Conservation (phyloP, 2,888 invertebrate species). For the Ophioninae sp. region DNA sequence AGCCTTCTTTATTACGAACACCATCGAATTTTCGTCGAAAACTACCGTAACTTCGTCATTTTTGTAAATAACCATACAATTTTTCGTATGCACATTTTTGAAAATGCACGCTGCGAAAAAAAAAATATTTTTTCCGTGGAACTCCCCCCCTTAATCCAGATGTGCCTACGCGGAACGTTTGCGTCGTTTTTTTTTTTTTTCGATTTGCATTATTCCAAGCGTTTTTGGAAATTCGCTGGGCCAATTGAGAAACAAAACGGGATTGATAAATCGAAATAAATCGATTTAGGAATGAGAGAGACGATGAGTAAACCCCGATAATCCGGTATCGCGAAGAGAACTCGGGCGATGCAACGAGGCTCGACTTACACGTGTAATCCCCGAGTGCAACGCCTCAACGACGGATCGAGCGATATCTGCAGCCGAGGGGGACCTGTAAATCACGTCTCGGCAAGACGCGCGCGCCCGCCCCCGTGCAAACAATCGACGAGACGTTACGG, state of each 20-base stretch:
- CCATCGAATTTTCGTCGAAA: no score
- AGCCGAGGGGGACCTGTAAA: slow-evolving; percentile 67
- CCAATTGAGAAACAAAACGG: neutral
- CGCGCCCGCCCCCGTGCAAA: slow-evolving; percentile 64
- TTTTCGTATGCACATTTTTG: no score
- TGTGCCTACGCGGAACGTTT: neutral
- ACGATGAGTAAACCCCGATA: neutral
- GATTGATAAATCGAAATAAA: neutral
- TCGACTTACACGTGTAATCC: neutral
- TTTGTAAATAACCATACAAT: no score
- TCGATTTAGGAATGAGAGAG: neutral
- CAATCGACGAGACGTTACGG: slow-evolving; percentile 65
- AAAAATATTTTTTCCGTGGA: neutral
- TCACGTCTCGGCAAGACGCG: slow-evolving; percentile 68
- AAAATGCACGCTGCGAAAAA: no score
- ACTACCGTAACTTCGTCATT: no score
- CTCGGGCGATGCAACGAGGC: no score
- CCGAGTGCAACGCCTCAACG: slow-evolving; percentile 20
- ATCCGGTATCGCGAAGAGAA: neutral
- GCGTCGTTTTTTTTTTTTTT: neutral
- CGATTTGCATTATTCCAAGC: neutral
- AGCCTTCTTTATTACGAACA: no score
- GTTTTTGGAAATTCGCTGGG: neutral
- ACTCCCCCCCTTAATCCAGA: neutral
- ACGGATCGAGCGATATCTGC: slow-evolving; percentile 72